Base-by-base conservation (phyloP, 2,888 invertebrate species). In the Lasioglossum vierecki region DNA sequence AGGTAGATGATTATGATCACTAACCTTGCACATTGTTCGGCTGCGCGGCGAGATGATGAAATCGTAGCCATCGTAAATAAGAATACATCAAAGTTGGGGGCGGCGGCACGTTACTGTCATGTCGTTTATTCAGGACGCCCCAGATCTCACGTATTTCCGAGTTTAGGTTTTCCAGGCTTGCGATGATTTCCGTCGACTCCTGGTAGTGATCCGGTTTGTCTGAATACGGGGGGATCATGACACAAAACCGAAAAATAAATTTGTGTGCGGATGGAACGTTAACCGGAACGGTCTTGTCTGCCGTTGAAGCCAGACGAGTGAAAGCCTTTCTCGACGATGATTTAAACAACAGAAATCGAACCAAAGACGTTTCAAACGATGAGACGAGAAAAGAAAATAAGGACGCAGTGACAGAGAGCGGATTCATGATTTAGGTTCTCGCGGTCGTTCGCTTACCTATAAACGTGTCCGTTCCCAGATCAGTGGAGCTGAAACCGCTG, bases 111-210 rank as follows among this genome's bases (percentile, higher is more conserved):
- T 94, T 95, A 89, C 95, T 95, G 88, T 96, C 95, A 85, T 96
- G 96, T 85, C 96, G 96, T 90, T 96, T 96, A 88, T 96, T 96
- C 68, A 97, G 94, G 82, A 97, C 96, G 85, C 97, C 96, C 96
- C 97, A 96, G 85, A 97, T 97, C 93, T 97, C 97, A 73, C 96
- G 96, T 87, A 97, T 97, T 94, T 97, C 97, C 0, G 96, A 96
- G 94, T 97, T 97, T 30, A 97, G 95, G 91, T 96, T 97, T 91
- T 97, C 97, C 91, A 97, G 94, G 91, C 96, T 97, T 88, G 97
- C 97, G 87, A 97, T 97, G 89, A 97, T 97, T 92, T 97, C 97
- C 35, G 96, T 96, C 8, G 97, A 96, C 92, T 97, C 97, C 94
- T 97, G 96, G 92, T 96, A 96, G 88, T 96, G 95, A 91, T 95